A percentile compares a stretch with the other conserved stretches of the same genome.
These are phyloP conservation scores for Brachycybe producta DNA, from an alignment of 2,888 invertebrate genomes.

Conservation along the genomic window DNA sequence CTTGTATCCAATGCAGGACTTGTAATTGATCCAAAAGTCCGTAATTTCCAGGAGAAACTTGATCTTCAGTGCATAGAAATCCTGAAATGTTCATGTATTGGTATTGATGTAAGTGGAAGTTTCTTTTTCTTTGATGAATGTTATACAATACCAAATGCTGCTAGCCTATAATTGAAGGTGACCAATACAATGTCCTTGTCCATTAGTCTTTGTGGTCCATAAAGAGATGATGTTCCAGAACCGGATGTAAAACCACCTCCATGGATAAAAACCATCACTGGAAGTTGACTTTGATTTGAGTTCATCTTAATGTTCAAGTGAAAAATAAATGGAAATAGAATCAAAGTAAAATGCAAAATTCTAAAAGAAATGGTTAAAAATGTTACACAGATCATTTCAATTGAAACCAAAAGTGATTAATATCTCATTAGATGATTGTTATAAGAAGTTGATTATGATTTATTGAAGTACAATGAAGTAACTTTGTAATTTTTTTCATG, in stretches of 20 bases:
- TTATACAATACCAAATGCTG: constrained; percentile 29
- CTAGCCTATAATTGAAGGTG: constrained; percentile 39
- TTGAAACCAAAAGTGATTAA: no score
- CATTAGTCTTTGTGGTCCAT: constrained; percentile 39
- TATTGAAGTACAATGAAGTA: no score
- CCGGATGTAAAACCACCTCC: constrained; percentile 28
- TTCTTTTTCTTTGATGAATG: neutral
- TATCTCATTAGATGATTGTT: no score
- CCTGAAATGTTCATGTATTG: no score
- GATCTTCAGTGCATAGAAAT: constrained; percentile 11
- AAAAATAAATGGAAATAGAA: no score
- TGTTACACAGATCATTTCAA: no score
- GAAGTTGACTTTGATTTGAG: constrained; percentile 24
- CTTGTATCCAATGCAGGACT: constrained; percentile 9
- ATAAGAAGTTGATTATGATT: no score
- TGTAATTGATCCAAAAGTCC: constrained; percentile 7
- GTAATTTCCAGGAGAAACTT: constrained; percentile 12
- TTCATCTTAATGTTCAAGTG: no score
- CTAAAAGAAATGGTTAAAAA: no score
- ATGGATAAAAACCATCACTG: constrained; percentile 33
- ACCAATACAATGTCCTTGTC: constrained; percentile 39
- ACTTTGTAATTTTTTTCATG: no score
- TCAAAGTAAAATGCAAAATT: no score
- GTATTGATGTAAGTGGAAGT: no score
- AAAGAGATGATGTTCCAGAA: constrained; percentile 24